Evolutionary conservation across 2,113 vertebrate species (phyloP).

Genomic region (Balaeniceps rex): DNA sequence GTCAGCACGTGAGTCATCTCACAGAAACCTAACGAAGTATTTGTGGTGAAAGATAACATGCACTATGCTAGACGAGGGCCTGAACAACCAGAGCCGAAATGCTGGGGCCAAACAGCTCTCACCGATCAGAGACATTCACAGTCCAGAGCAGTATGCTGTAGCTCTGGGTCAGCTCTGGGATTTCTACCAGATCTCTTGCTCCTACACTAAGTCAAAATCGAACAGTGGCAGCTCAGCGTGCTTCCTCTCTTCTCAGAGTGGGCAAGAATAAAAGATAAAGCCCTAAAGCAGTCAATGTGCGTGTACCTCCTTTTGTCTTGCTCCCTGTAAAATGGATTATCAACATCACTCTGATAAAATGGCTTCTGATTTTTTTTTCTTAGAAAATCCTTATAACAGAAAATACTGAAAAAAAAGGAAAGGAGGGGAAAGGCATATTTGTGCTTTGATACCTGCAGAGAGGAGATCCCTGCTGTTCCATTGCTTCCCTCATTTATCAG

Average conservation of each 20-base stretch:
- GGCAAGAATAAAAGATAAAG: background rate
- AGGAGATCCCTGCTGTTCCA: background rate
- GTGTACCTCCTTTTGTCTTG: background rate
- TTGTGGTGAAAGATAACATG: background rate
- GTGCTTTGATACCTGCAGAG: background rate
- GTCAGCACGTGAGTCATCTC: fast-evolving
- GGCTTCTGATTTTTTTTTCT: fast-evolving
- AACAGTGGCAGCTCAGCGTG: background rate
- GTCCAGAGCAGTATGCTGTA: background rate
- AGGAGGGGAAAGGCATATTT: background rate
- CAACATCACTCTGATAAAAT: background rate
- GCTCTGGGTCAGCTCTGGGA: background rate
- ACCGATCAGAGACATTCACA: background rate
- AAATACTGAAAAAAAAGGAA: background rate
- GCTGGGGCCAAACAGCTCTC: background rate
- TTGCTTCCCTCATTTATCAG: background rate
- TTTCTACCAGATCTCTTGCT: background rate
- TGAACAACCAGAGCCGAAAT: background rate
- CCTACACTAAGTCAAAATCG: background rate
- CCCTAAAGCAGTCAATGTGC: background rate
- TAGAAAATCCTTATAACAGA: background rate
- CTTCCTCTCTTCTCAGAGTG: background rate
- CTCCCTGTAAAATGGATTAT: background rate
- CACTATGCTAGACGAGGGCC: background rate
- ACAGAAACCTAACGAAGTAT: background rate